These are phyloP conservation scores for Tarsius wallacei DNA, from an alignment of 2,797 vertebrate genomes.

Conservation along the genomic window DNA sequence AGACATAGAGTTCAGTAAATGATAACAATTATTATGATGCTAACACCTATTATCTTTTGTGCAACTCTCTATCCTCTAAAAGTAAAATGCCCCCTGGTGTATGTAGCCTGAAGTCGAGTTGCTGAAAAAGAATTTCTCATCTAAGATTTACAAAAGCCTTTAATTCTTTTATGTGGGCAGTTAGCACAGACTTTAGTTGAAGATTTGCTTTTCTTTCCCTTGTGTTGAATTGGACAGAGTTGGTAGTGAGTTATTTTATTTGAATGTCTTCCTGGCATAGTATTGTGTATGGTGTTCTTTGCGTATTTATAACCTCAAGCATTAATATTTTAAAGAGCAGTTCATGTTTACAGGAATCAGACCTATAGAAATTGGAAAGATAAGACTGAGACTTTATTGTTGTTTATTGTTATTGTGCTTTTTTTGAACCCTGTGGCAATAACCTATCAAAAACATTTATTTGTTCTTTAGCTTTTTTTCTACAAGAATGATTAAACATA, in stretches of 20 bases:
- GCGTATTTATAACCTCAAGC: conserved; percentile 33
- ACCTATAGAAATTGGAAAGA: conserved; percentile 35
- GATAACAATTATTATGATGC: not conserved
- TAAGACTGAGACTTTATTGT: conserved; percentile 29
- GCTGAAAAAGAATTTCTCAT: conserved; percentile 43
- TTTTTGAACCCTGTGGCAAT: not conserved
- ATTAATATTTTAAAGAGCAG: conserved; percentile 47
- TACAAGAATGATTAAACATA: conserved; percentile 47
- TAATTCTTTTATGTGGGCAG: not conserved
- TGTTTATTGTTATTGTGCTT: conserved; percentile 26
- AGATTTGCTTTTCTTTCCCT: conserved; percentile 1
- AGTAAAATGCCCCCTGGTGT: not conserved
- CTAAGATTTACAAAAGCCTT: not conserved
- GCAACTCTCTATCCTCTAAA: not conserved
- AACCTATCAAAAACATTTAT: conserved; percentile 46
- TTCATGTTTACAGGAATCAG: conserved; percentile 34
- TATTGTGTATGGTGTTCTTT: conserved; percentile 23
- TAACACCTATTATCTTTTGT: conserved; percentile 36
- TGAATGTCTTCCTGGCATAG: not conserved
- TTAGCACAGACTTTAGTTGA: not conserved
- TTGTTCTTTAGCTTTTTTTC: conserved; percentile 56
- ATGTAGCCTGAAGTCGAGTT: not conserved
- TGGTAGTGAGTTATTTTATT: conserved; percentile 14
- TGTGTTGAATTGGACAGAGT: conserved; percentile 15
- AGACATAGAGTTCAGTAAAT: not conserved